A percentile compares a stretch with the other conserved stretches of the same genome.
phyloP scores from a whole-genome alignment of 2,113 vertebrate genomes.

The Sclerurus mexicanus region DNA sequence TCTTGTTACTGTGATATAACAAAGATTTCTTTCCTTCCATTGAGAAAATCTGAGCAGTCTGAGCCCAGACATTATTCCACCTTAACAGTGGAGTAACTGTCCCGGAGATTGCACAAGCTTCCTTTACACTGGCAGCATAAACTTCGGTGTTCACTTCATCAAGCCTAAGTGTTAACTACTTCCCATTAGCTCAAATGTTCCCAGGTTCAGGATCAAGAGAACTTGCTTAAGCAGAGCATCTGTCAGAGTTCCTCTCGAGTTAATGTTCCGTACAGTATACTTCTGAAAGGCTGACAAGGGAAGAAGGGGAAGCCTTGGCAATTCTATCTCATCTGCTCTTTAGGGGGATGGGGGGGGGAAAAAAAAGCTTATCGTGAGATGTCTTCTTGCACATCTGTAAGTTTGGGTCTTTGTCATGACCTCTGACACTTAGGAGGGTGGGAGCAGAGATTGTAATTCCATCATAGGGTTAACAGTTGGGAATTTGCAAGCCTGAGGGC shows the following conservation, averaged over 20 bases:
- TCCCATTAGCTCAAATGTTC: constrained; percentile 41
- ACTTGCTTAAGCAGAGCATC: constrained; percentile 19
- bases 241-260: constrained; percentile 4
- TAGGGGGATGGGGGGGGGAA: too few species aligned
- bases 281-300: background rate
- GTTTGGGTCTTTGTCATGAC: background rate
- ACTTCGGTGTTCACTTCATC: constrained; percentile 16
- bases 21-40: background rate
- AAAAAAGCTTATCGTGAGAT: background rate
- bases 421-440: background rate
- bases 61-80: background rate
- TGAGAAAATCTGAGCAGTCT: background rate
- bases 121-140: background rate
- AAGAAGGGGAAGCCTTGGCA: background rate
- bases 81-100: background rate
- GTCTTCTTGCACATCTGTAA: background rate
- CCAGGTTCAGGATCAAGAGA: constrained; percentile 52
- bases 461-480: background rate
- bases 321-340: background rate
- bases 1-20: background rate
- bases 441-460: background rate
- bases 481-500: background rate
- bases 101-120: background rate
- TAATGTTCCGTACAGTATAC: background rate
- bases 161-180: constrained; percentile 32